A percentile compares a stretch with the other conserved stretches of the same genome.
Conservation (phyloP, 2,113 vertebrate genomes). For the Pomatorhinus ruficollis region DNA sequence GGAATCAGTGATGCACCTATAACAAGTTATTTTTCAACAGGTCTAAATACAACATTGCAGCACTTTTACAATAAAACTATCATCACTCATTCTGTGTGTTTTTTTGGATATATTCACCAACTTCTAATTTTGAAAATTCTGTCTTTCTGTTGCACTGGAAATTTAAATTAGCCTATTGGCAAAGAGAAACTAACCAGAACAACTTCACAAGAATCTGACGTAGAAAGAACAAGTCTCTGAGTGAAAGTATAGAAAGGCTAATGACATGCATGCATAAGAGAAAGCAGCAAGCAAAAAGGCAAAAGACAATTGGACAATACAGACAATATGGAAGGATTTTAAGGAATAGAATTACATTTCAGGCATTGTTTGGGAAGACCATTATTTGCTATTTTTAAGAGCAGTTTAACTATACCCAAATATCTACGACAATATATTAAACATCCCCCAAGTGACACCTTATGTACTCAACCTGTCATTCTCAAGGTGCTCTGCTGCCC, state of each 20-base stretch:
- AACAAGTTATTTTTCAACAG: neutral
- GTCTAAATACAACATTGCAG: neutral
- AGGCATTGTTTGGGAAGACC: neutral
- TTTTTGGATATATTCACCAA: neutral
- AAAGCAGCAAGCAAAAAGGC: neutral
- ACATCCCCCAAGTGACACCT: neutral
- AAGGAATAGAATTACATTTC: neutral
- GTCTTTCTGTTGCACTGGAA: slow-evolving; percentile 7
- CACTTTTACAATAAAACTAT: neutral
- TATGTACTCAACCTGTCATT: neutral
- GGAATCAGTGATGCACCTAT: neutral
- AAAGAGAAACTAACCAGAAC: slow-evolving; percentile 50
- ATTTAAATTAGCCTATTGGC: slow-evolving; percentile 44
- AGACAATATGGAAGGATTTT: neutral
- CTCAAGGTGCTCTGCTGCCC: neutral
- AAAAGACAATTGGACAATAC: neutral
- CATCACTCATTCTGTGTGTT: fast-evolving
- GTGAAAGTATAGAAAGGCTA: slow-evolving; percentile 18
- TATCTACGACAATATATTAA: neutral
- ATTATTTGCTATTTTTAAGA: neutral
- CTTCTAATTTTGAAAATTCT: neutral
- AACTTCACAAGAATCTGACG: slow-evolving; percentile 32
- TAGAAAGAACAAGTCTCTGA: slow-evolving; percentile 16
- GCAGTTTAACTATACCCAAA: neutral
- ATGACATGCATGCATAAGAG: neutral